Evolutionary conservation across 2,797 vertebrate species (phyloP).

Genomic region (Holocentrus rufus): DNA sequence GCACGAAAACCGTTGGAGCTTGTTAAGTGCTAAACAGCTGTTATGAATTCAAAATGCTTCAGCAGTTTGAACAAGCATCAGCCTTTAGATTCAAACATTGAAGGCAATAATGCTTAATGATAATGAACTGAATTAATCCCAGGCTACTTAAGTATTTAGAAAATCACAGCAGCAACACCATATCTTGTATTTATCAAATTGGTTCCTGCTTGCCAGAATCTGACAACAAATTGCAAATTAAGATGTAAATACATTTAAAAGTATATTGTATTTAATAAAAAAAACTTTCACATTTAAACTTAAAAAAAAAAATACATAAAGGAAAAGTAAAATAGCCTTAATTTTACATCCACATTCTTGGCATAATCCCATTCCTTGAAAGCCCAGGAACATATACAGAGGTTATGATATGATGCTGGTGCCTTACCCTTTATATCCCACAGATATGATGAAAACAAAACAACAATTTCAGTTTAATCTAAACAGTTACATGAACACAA

Average conservation of each 20-base stretch:
- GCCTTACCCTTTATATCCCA: slow-evolving; percentile 73
- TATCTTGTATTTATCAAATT: slow-evolving; percentile 47
- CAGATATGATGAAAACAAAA: slow-evolving; percentile 58
- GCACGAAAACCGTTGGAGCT: slow-evolving; percentile 61
- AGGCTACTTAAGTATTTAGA: slow-evolving; percentile 40
- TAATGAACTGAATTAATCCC: slow-evolving; percentile 50
- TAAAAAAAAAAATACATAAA: slow-evolving; percentile 47
- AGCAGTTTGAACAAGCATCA: slow-evolving; percentile 76
- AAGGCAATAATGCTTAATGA: slow-evolving; percentile 73
- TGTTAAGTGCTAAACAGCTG: slow-evolving; percentile 78
- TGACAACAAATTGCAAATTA: slow-evolving; percentile 61
- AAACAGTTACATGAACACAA: slow-evolving; percentile 68
- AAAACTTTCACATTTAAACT: slow-evolving; percentile 78
- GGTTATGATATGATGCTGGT: slow-evolving; percentile 74
- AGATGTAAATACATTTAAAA: slow-evolving; percentile 64
- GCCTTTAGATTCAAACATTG: slow-evolving; percentile 74
- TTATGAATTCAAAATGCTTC: slow-evolving; percentile 70
- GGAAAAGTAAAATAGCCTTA: slow-evolving; percentile 32
- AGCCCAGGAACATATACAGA: slow-evolving; percentile 62
- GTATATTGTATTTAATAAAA: slow-evolving; percentile 58
- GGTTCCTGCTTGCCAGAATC: slow-evolving; percentile 60
- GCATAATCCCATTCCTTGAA: slow-evolving; percentile 64
- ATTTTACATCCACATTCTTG: slow-evolving; percentile 74
- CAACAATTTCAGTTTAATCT: slow-evolving; percentile 36
- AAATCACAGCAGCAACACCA: slow-evolving; percentile 66